These are phyloP conservation scores for Scytalopus superciliaris DNA, from an alignment of 2,113 vertebrate genomes.

Conservation along the genomic window DNA sequence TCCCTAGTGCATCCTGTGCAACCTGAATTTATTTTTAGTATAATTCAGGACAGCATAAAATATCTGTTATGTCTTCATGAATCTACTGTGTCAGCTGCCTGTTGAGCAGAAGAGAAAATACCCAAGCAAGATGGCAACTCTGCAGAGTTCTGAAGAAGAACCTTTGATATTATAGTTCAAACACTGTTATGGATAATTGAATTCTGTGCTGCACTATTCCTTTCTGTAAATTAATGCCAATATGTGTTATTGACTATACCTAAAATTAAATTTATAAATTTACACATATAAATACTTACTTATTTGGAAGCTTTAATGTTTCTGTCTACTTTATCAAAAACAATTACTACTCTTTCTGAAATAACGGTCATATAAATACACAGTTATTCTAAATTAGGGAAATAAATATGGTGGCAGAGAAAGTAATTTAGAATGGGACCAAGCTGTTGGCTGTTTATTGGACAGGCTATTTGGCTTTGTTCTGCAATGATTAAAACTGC, in stretches of 20 bases:
- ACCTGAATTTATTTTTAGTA: slow-evolving; percentile 12
- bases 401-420: not conserved
- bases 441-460: not conserved
- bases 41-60: not conserved
- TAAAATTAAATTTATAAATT: not conserved
- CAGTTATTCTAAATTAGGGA: not conserved
- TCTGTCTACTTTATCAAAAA: not conserved
- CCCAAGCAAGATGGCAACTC: not conserved
- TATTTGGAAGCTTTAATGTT: not conserved
- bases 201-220: not conserved
- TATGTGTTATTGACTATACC: not conserved
- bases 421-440: not conserved
- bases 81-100: not conserved
- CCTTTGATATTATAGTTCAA: not conserved
- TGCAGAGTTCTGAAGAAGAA: not conserved
- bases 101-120: not conserved
- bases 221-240: not conserved
- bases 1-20: not conserved
- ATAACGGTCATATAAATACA: not conserved
- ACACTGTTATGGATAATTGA: not conserved
- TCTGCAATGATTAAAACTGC: not conserved
- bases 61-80: not conserved
- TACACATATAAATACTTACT: not conserved
- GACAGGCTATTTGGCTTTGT: not conserved
- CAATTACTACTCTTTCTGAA: not conserved